Evolutionary conservation across 2,113 vertebrate species (phyloP).

Genomic region (Hydrochoerus hydrochaeris): DNA sequence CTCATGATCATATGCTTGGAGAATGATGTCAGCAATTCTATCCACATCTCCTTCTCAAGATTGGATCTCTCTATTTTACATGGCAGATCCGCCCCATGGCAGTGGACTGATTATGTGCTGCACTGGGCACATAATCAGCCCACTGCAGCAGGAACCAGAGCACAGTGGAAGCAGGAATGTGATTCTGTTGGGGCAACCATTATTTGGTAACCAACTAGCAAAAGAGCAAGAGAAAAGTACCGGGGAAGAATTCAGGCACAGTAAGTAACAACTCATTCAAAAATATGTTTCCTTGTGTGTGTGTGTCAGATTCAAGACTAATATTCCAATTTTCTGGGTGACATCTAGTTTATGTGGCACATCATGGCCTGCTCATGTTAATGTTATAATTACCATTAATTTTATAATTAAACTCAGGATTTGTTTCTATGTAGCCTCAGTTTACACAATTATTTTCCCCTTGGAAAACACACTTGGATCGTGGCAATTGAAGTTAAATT

Average conservation of each 20-base stretch:
- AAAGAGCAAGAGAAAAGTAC: neutral
- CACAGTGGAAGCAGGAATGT: neutral
- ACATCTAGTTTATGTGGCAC: neutral
- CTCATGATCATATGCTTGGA: neutral
- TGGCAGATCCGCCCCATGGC: neutral
- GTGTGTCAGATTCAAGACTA: neutral
- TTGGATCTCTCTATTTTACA: neutral
- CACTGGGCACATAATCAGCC: neutral
- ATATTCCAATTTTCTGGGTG: neutral
- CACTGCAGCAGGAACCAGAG: neutral
- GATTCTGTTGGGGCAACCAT: neutral
- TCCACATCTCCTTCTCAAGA: neutral
- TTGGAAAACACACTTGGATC: conserved; percentile 6
- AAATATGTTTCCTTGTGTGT: neutral
- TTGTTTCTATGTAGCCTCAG: neutral
- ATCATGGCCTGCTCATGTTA: neutral
- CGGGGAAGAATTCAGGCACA: neutral
- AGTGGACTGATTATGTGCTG: too few species aligned
- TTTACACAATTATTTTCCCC: neutral
- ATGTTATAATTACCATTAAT: neutral
- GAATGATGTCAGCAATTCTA: neutral
- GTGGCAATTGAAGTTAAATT: neutral
- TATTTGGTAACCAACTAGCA: neutral
- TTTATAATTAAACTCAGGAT: neutral
- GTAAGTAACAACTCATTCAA: neutral